These are phyloP conservation scores for Dromococcyx pavoninus DNA, from an alignment of 2,797 vertebrate genomes.

Conservation along the genomic window DNA sequence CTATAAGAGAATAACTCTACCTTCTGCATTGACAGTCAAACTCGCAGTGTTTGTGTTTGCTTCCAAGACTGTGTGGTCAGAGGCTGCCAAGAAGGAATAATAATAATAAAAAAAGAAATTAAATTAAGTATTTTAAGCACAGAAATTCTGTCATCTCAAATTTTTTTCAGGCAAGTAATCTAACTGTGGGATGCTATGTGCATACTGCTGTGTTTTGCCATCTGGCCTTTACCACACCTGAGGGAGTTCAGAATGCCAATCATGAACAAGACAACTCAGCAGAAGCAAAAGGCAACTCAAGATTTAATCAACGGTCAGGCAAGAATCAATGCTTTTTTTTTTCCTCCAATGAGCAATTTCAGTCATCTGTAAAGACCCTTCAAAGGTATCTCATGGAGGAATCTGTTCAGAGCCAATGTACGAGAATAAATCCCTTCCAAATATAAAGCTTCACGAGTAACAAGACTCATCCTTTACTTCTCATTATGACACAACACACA, in stretches of 20 bases:
- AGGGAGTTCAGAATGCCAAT: slow-evolving; percentile 28
- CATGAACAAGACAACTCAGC: neutral
- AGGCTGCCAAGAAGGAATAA: slow-evolving; percentile 21
- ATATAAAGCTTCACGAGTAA: neutral
- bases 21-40: slow-evolving; percentile 42
- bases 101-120: neutral
- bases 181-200: neutral
- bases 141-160: neutral
- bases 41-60: neutral
- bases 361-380: slow-evolving; percentile 5
- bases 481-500: neutral
- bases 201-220: neutral
- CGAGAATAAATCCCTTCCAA: neutral
- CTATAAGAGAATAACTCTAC: slow-evolving; percentile 32
- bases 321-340: neutral
- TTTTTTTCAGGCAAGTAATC: neutral
- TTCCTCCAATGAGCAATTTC: neutral
- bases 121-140: neutral
- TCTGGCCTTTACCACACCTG: slow-evolving; percentile 51
- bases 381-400: neutral
- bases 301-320: slow-evolving; percentile 19
- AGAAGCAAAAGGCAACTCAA: slow-evolving; percentile 26
- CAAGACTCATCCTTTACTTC: neutral
- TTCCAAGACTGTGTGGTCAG: slow-evolving; percentile 15
- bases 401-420: neutral